A percentile compares a stretch with the other conserved stretches of the same genome.
phyloP scores from a whole-genome alignment of 2,888 invertebrate genomes.

The Andrena chrysosceles region DNA sequence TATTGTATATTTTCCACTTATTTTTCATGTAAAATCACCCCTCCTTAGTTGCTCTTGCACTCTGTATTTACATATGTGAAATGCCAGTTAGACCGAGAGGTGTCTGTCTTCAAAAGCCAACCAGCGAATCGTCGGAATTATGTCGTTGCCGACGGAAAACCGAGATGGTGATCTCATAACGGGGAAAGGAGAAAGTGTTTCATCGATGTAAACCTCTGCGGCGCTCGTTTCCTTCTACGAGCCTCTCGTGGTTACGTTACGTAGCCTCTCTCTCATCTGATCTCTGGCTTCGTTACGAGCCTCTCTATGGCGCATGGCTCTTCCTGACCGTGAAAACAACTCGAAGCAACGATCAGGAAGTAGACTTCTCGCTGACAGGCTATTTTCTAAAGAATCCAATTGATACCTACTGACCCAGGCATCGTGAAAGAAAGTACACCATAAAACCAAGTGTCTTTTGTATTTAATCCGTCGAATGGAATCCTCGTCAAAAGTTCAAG shows the following conservation, averaged over 20 bases:
- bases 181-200: constrained; percentile 84
- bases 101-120: constrained; percentile 16
- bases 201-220: constrained; percentile 68
- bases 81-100: too few species aligned
- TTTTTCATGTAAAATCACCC: too few species aligned
- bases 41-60: too few species aligned
- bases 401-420: too few species aligned
- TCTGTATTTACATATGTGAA: too few species aligned
- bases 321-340: constrained; percentile 49
- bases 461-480: too few species aligned
- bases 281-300: constrained; percentile 3
- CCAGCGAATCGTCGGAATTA: constrained; percentile 46
- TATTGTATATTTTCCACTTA: too few species aligned
- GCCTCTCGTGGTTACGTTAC: constrained; percentile 82
- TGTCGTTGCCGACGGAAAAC: constrained; percentile 41
- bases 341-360: not conserved
- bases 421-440: too few species aligned
- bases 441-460: too few species aligned
- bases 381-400: too few species aligned
- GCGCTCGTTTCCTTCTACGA: constrained; percentile 73
- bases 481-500: too few species aligned
- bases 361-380: not conserved
- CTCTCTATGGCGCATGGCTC: constrained; percentile 1
- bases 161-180: constrained; percentile 82
- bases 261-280: constrained; percentile 19